Base-by-base conservation (phyloP, 2,888 invertebrate species). In the Orchesella flavescens region DNA sequence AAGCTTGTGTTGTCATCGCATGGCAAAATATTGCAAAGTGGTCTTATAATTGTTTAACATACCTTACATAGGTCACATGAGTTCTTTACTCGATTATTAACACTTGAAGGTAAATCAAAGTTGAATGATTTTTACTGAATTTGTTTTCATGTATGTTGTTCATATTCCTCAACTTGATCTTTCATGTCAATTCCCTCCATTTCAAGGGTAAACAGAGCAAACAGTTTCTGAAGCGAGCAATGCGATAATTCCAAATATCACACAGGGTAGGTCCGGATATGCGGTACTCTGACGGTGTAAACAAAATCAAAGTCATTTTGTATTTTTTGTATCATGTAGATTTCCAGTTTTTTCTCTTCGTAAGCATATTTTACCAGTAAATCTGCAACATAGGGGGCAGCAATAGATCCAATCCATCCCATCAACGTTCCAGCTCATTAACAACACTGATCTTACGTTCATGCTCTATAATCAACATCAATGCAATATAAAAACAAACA, bases 301-400 rank as follows among this genome's bases (percentile, higher is more conserved):
- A n/a, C n/a, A n/a, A n/a, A n/a, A n/a, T n/a, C n/a, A n/a, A n/a
- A n/a, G n/a, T n/a, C n/a, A n/a, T n/a, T n/a, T n/a, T n/a, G n/a
- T n/a, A n/a, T n/a, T n/a, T n/a, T n/a, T n/a, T n/a, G n/a, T n/a
- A n/a, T n/a, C n/a, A n/a, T n/a, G n/a, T n/a, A n/a, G n/a, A n/a
- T n/a, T n/a, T n/a, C n/a, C n/a, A 53, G 9, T 23, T 49, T 5
- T 57, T 57, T 7, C 12, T 57, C 61, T 59, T 34, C 53, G 3
- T 34, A 76, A 57, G 15, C 17, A 9, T 55, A 19, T n/a, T n/a
- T n/a, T 84, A 87, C 87, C 86, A 85, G 61, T 73, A 83, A 21
- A 76, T 85, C 84, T 15, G 85, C 87, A 12, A 86, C 82, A 49
- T 87, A 87, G 4, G 87, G 87, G 4, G 86, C 86, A n/a, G 82